A percentile compares a stretch with the other conserved stretches of the same genome.
Evolutionary conservation across 2,797 vertebrate genomes (phyloP).

Genomic region (Poecilia velifera): DNA sequence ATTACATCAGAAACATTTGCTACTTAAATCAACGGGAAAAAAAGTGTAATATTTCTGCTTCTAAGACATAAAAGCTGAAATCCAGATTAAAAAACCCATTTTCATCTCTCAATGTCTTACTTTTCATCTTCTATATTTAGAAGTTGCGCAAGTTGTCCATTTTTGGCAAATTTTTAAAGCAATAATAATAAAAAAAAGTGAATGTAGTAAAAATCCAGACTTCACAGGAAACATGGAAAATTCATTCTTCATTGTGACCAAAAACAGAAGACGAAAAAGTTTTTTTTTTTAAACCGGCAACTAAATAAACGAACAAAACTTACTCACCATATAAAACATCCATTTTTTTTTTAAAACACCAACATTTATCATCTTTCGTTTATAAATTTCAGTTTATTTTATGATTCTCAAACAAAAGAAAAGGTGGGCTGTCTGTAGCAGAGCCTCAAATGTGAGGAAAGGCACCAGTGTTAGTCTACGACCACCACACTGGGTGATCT

Average conservation of each 20-base stretch:
- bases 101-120: neutral
- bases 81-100: neutral
- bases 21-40: neutral
- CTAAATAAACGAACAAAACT: neutral
- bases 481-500: constrained; percentile 61
- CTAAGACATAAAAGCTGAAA: neutral
- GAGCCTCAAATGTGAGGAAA: constrained; percentile 37
- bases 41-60: neutral
- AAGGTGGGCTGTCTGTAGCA: constrained; percentile 20
- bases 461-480: constrained; percentile 56
- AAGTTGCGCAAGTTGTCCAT: neutral
- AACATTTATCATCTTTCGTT: neutral
- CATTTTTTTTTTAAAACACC: neutral
- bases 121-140: neutral
- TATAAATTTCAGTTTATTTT: neutral
- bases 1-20: neutral
- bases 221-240: neutral
- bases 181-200: too few species aligned
- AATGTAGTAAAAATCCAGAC: neutral
- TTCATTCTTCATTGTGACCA: neutral
- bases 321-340: neutral
- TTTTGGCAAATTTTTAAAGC: neutral
- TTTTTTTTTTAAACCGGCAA: neutral
- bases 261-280: neutral
- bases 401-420: neutral